A percentile compares a stretch with the other conserved stretches of the same genome.
phyloP scores from a whole-genome alignment of 2,888 invertebrate genomes.

The Drosophila villosipedis region DNA sequence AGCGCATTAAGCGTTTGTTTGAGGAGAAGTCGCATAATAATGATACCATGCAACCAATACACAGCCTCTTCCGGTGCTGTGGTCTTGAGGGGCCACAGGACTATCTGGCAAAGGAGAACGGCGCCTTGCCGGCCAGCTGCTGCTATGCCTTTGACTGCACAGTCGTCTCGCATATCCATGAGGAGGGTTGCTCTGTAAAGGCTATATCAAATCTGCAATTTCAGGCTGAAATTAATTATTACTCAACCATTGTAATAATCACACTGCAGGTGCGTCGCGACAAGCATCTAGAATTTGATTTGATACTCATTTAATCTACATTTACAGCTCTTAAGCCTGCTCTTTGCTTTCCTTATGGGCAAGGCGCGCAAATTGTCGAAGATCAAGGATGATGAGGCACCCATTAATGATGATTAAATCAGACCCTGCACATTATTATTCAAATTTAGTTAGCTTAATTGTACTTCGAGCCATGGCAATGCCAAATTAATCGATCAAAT shows the following conservation, averaged over 20 bases:
- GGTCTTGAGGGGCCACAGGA: conserved; percentile 78
- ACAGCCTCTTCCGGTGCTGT: conserved; percentile 77
- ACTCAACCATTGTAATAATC: conserved; percentile 59
- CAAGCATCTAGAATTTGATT: rapidly evolving
- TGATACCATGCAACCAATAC: conserved; percentile 76
- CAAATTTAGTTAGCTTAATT: conserved; percentile 18
- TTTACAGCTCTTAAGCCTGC: conserved; percentile 56
- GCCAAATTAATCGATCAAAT: conserved; percentile 47
- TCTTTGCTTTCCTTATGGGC: conserved; percentile 63
- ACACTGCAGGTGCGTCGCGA: conserved; percentile 59
- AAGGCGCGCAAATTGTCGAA: conserved; percentile 67
- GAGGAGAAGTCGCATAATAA: conserved; percentile 54
- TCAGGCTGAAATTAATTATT: conserved; percentile 66
- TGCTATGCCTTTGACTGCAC: conserved; percentile 73
- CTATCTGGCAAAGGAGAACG: conserved; percentile 62
- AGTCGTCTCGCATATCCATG: conserved; percentile 61
- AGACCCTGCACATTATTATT: not conserved
- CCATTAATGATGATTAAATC: conserved; percentile 60
- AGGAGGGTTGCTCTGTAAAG: conserved; percentile 71
- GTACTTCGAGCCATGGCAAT: conserved; percentile 24
- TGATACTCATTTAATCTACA: not conserved
- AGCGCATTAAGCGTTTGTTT: conserved; percentile 70
- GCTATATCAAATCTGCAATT: conserved; percentile 44
- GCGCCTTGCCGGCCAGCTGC: conserved; percentile 77
- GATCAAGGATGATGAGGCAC: conserved; percentile 68